Evolutionary conservation across 1,140 invertebrate genomes (phyloP).

Genomic region (Pogonognathellus flavescens): DNA sequence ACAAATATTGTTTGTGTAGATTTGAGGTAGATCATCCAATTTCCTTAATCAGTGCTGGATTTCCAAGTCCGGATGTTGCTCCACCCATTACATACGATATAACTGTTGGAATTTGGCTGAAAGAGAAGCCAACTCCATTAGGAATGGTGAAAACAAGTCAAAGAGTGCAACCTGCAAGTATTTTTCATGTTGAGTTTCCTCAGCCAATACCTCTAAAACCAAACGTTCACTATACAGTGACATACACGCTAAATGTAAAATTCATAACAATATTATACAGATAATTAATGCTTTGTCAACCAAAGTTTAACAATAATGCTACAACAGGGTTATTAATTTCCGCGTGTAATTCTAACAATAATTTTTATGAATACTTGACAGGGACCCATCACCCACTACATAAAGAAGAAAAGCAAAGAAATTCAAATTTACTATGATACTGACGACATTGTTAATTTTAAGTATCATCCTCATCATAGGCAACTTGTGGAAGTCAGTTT

Average conservation of each 20-base stretch:
- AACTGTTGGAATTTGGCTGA: neutral
- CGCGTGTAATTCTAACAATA: neutral
- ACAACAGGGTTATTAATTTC: neutral
- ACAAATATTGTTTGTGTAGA: neutral
- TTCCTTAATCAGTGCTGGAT: slow-evolving; percentile 14
- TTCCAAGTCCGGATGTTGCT: slow-evolving; percentile 5
- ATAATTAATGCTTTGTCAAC: no score
- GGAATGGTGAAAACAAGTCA: slow-evolving; percentile 17
- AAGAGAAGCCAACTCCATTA: neutral
- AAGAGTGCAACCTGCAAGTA: neutral
- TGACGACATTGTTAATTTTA: slow-evolving; percentile 39
- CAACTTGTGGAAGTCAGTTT: slow-evolving; percentile 35
- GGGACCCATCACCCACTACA: slow-evolving; percentile 35
- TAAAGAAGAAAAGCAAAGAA: slow-evolving; percentile 38
- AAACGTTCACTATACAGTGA: slow-evolving; percentile 7
- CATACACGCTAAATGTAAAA: slow-evolving; percentile 26
- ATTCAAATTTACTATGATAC: slow-evolving; percentile 34
- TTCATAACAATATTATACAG: no score
- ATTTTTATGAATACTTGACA: neutral
- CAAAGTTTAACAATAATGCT: no score
- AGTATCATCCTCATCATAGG: slow-evolving; percentile 29
- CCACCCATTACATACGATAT: slow-evolving; percentile 40
- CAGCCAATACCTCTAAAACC: slow-evolving; percentile 16
- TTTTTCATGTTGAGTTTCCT: slow-evolving; percentile 44
- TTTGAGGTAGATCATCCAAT: slow-evolving; percentile 35